Conservation (phyloP, 2,113 vertebrate genomes). For the Eupsittula cactorum region DNA sequence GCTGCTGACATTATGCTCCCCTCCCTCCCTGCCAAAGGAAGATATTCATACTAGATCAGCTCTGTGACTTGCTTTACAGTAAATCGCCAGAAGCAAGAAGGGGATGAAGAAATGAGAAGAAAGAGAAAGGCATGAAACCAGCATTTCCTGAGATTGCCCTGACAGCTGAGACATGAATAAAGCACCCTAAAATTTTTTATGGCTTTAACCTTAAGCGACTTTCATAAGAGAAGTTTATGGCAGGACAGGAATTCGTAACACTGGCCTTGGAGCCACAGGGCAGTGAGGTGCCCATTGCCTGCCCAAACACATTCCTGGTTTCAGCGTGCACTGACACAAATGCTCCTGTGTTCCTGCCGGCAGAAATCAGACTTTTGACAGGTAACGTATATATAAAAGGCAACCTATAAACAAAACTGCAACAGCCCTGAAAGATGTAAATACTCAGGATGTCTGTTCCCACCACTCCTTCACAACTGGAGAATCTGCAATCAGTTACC, state of each 20-base stretch:
- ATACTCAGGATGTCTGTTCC: not conserved
- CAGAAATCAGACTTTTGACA: not conserved
- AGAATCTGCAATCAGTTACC: not conserved
- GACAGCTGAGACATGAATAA: conserved; percentile 11
- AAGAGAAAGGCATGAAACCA: not conserved
- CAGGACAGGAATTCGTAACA: not conserved
- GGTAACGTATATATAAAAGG: not conserved
- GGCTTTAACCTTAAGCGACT: not conserved
- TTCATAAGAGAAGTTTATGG: not conserved
- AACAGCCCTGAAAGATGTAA: not conserved
- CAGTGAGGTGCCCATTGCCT: fast-evolving
- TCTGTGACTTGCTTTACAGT: not conserved
- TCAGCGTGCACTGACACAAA: not conserved
- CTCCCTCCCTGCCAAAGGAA: not conserved
- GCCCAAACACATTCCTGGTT: not conserved
- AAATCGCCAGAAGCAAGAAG: conserved; percentile 9
- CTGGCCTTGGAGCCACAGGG: not conserved
- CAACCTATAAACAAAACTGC: not conserved
- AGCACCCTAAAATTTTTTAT: not conserved
- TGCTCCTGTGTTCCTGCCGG: not conserved
- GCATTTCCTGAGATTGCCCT: not conserved
- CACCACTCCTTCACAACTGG: not conserved
- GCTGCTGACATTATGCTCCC: not conserved
- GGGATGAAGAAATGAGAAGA: not conserved
- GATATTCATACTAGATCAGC: conserved; percentile 1